These are phyloP conservation scores for Sarcophaga rosellei DNA, from an alignment of 2,888 invertebrate genomes.

Conservation along the genomic window DNA sequence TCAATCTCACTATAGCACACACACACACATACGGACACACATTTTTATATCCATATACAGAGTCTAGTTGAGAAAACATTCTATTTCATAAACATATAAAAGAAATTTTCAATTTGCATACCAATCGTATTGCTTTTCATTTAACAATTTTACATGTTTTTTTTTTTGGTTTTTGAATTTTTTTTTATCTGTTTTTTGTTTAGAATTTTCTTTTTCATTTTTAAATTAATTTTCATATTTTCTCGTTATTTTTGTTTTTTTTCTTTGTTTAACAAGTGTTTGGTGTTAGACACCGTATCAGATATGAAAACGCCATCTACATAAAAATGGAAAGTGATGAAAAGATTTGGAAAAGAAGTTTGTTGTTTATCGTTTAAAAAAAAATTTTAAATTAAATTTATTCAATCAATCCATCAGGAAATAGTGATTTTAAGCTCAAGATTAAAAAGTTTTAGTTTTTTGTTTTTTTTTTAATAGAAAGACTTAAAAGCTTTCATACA, in stretches of 20 bases:
- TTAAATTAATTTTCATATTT: slow-evolving; percentile 27
- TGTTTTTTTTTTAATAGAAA: neutral
- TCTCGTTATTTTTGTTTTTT: slow-evolving; percentile 13
- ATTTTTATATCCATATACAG: slow-evolving; percentile 8
- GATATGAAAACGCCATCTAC: slow-evolving; percentile 77
- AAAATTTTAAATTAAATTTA: neutral
- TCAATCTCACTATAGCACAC: neutral
- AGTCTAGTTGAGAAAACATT: slow-evolving; percentile 27
- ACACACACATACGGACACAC: slow-evolving; percentile 28
- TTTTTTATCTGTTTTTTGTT: slow-evolving; percentile 38
- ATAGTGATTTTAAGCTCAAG: slow-evolving; percentile 26
- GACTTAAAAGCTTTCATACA: slow-evolving; percentile 26
- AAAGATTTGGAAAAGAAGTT: slow-evolving; percentile 71
- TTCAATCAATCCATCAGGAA: slow-evolving; percentile 51
- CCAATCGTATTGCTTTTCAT: slow-evolving; percentile 61
- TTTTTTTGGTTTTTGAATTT: slow-evolving; percentile 47
- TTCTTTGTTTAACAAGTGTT: slow-evolving; percentile 76
- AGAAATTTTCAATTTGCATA: slow-evolving; percentile 64
- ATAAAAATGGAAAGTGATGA: slow-evolving; percentile 57
- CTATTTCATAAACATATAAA: slow-evolving; percentile 24
- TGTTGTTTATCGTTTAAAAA: slow-evolving; percentile 12
- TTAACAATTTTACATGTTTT: slow-evolving; percentile 43
- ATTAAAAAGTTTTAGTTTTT: neutral
- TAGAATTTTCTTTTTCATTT: neutral
- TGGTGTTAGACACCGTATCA: slow-evolving; percentile 77